Evolutionary conservation across 2,797 vertebrate species (phyloP).

Genomic region (Erpetoichthys calabaricus): DNA sequence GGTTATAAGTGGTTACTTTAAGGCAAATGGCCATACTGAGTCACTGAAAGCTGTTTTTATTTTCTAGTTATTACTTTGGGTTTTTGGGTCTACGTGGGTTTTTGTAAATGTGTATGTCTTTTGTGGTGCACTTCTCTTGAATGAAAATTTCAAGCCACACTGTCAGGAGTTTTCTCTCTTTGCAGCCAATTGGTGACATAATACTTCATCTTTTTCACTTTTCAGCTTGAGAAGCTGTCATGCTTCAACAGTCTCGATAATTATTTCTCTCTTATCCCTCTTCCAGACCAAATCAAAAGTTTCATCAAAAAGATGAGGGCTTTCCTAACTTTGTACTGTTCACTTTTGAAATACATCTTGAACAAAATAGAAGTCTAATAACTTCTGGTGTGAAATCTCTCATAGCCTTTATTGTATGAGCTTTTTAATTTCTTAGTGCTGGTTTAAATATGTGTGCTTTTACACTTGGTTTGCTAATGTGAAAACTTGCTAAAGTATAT

Average conservation of each 20-base stretch:
- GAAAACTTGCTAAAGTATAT: too few relatives aligned
- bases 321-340: slow-evolving; percentile 24
- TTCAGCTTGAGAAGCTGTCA: slow-evolving; percentile 51
- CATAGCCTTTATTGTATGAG: too few relatives aligned
- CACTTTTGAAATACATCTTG: not conserved
- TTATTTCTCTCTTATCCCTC: slow-evolving; percentile 69
- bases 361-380: not conserved
- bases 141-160: slow-evolving; percentile 35
- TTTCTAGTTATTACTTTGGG: too few relatives aligned
- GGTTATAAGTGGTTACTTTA: too few relatives aligned
- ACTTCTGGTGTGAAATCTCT: too few relatives aligned
- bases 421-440: too few relatives aligned
- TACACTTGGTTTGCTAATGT: too few relatives aligned
- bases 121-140: slow-evolving; percentile 2
- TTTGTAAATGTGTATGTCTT: not conserved
- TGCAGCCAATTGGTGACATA: slow-evolving; percentile 48
- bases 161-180: slow-evolving; percentile 44
- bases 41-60: too few relatives aligned
- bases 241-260: slow-evolving; percentile 66
- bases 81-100: too few relatives aligned
- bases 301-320: slow-evolving; percentile 48
- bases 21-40: too few relatives aligned
- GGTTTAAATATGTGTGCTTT: too few relatives aligned
- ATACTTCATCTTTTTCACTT: slow-evolving; percentile 46
- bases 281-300: slow-evolving; percentile 52